These are phyloP conservation scores for Lymantria monacha DNA, from an alignment of 2,888 invertebrate genomes.

Conservation along the genomic window DNA sequence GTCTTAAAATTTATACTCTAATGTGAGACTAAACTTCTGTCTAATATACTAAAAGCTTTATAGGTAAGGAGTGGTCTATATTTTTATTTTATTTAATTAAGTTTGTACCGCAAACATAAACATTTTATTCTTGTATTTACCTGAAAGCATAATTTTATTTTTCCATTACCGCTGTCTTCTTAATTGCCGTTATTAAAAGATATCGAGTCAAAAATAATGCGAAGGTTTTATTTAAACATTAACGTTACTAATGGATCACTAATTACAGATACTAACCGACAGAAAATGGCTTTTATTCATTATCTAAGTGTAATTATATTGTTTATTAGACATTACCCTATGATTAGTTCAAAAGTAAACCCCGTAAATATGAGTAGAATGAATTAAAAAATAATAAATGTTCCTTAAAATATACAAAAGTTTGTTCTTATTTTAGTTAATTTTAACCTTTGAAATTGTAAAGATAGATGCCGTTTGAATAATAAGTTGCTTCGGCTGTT, in stretches of 20 bases:
- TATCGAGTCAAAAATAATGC: conserved; percentile 34
- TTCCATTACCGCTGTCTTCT: conserved; percentile 51
- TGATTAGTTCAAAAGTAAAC: conserved; percentile 6
- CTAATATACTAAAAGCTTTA: too few species aligned
- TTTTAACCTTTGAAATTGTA: conserved; percentile 18
- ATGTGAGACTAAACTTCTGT: too few species aligned
- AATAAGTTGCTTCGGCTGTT: too few species aligned
- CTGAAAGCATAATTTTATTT: conserved; percentile 49
- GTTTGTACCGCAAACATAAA: background rate
- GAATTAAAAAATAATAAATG: conserved; percentile 7
- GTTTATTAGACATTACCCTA: background rate
- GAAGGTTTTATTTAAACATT: conserved; percentile 36
- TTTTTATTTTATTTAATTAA: conserved; percentile 17
- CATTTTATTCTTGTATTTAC: conserved; percentile 17
- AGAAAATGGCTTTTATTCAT: conserved; percentile 13
- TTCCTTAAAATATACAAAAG: conserved; percentile 14
- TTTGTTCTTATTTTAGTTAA: conserved; percentile 25
- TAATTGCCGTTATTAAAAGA: conserved; percentile 51
- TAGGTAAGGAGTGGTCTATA: background rate
- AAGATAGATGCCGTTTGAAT: background rate
- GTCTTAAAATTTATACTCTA: too few species aligned
- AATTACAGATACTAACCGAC: conserved; percentile 26
- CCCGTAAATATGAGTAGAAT: conserved; percentile 3
- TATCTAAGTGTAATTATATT: conserved; percentile 9
- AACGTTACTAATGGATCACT: conserved; percentile 41